Evolutionary conservation across 2,113 vertebrate genomes (phyloP), one percentile per base, ranked within the genome.

Genomic region (Tyto alba): DNA sequence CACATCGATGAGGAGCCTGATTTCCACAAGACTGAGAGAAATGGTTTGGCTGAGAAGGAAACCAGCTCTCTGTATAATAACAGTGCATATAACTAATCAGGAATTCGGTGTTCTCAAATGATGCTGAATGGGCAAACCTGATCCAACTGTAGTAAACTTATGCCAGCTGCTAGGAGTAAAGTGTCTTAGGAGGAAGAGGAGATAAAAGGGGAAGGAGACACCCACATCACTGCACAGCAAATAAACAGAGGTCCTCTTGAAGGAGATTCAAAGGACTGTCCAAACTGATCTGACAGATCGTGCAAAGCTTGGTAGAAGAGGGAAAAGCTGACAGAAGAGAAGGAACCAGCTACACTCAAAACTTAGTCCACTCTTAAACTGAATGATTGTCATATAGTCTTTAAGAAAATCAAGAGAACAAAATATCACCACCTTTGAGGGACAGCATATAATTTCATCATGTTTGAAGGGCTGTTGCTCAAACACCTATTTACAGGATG

Each of bases 21-120:
- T 83, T 95, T 95, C 75, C 55, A 1, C 36, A 76, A 88, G n/a
- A 27, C 52, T 56, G 59, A 85, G 38, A 89, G 87, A 68, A 88
- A 85, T 92, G 41, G 21, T 96, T 90, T 89, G 85, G 26, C 75
- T 74, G 64, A 92, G 68, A 90, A 84, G 43, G 27, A 84, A 93
- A 86, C 18, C 38, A 84, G 40, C 19, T 72, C 60, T 80, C 32
- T 6, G 1, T 80, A 55, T 71, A 90, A 93, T 59, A 94, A 64
- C 36, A 88, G 56, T 84, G 47, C 27, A 20, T 34, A 71, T 43
- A 83, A 56, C 21, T 74, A 92, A 92, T 88, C n/a, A 90, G 47
- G 50, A 93, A 74, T 80, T 69, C 2, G 4, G 13, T 30, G 22
- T 43, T 88, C 75, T 84, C 79, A 84, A 48, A 92, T 56, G 63